Conservation (phyloP, 2,113 vertebrate species). For the Callopanchax toddi region DNA sequence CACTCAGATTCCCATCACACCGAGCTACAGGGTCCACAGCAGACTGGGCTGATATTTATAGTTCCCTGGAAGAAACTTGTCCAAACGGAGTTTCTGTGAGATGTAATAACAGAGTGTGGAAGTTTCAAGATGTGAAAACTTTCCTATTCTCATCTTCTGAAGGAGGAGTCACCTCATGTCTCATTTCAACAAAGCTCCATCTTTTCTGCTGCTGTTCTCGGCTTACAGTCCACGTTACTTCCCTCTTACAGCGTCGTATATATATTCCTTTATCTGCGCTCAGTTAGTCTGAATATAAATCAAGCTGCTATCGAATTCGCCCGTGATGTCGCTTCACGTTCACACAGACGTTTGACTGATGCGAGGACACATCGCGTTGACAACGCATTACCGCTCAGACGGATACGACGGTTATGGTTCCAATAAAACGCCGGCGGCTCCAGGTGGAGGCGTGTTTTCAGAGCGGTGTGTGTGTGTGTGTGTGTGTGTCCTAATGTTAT, state of each 20-base stretch:
- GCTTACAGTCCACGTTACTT: background rate
- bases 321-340: no score
- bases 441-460: conserved; percentile 9
- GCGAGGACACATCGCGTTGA: conserved; percentile 52
- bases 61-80: no score
- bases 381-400: conserved; percentile 28
- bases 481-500: conserved; percentile 14
- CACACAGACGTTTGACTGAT: conserved; percentile 38
- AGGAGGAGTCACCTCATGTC: no score
- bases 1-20: no score
- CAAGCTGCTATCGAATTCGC: conserved; percentile 4
- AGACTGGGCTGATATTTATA: no score
- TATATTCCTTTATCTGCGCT: conserved; percentile 44
- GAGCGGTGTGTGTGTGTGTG: background rate
- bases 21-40: no score
- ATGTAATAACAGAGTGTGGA: no score
- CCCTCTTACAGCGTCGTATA: conserved; percentile 26
- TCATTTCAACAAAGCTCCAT: no score
- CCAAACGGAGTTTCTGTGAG: no score
- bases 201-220: no score
- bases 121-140: no score
- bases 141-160: no score
- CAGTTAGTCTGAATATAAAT: conserved; percentile 35
- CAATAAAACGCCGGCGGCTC: conserved; percentile 14
- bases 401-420: conserved; percentile 12